Conservation (phyloP, 2,888 invertebrate species). For the Conomelus anceps region DNA sequence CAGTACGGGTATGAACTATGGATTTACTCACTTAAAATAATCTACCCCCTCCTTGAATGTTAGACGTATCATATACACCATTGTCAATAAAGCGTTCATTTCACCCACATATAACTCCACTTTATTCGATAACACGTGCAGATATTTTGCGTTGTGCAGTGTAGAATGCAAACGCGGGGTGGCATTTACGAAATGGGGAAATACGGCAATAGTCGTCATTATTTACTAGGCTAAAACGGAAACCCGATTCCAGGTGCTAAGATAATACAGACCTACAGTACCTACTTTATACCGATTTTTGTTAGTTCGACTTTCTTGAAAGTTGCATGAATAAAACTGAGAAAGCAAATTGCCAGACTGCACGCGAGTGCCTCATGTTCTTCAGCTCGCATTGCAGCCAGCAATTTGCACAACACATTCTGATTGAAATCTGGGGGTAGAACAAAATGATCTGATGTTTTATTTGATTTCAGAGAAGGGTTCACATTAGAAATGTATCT, state of each 20-base stretch:
- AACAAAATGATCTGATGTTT: neutral
- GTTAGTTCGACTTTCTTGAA: neutral
- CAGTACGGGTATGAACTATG: neutral
- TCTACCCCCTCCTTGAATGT: neutral
- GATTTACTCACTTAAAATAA: neutral
- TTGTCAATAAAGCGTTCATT: neutral
- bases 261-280: neutral
- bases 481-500: neutral
- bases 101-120: neutral
- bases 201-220: neutral
- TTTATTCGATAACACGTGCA: neutral
- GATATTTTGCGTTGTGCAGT: neutral
- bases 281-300: neutral
- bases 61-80: neutral
- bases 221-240: neutral
- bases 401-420: neutral
- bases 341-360: neutral
- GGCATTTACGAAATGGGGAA: neutral
- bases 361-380: neutral
- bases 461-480: neutral
- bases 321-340: slow-evolving; percentile 7
- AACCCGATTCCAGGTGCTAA: neutral
- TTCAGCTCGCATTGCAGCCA: neutral
- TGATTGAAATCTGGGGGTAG: neutral
- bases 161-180: neutral